Conservation (phyloP, 2,113 vertebrate genomes). For the Gulo gulo region DNA sequence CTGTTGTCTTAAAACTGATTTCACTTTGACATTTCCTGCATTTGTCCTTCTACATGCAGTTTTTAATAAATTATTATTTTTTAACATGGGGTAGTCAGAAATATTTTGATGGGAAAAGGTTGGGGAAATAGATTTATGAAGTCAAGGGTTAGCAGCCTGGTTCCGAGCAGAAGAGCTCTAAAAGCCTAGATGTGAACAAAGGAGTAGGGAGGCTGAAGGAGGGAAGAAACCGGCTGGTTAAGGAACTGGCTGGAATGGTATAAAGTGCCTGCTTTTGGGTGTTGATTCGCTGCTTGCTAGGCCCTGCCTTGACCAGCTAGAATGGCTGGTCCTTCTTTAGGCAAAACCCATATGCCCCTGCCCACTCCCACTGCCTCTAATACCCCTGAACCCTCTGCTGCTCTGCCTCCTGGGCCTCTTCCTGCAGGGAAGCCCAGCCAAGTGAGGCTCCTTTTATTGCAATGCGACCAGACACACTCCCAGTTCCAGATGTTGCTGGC, state of each 20-base stretch:
- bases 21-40: not conserved
- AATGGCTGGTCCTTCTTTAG: not conserved
- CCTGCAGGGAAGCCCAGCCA: conserved; percentile 13
- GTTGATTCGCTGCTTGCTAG: not conserved
- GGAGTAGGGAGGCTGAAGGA: not conserved
- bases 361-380: not conserved
- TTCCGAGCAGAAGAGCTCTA: not conserved
- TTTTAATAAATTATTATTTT: not conserved
- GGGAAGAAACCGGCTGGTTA: not conserved
- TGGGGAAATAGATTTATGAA: not conserved
- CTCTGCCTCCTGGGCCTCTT: not conserved
- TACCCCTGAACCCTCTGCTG: not conserved
- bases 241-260: not conserved
- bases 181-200: not conserved
- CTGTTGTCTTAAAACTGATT: conserved; percentile 28
- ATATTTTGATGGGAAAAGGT: not conserved
- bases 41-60: not conserved
- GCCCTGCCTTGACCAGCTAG: not conserved
- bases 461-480: conserved; percentile 32
- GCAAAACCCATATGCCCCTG: not conserved
- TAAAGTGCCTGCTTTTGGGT: not conserved
- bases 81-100: not conserved
- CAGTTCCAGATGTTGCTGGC: conserved; percentile 66
- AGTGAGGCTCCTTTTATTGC: conserved; percentile 13
- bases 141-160: not conserved